A percentile compares a stretch with the other conserved stretches of the same genome.
These are phyloP conservation scores for Elanus axillaris DNA, from an alignment of 2,113 vertebrate genomes.

Conservation along the genomic window DNA sequence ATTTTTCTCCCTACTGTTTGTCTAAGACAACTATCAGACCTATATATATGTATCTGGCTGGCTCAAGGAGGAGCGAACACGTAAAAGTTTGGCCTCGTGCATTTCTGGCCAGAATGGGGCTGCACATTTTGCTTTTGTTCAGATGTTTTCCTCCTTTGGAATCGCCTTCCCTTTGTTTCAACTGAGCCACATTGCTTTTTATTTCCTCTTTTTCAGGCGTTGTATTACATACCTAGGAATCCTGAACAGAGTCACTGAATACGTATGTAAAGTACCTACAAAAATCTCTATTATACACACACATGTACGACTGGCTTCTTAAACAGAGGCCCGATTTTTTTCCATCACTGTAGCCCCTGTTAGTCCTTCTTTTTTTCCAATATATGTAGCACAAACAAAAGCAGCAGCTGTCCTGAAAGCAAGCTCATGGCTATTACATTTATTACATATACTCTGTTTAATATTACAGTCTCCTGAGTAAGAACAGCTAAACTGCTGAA, in stretches of 20 bases:
- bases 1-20: neutral
- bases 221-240: neutral
- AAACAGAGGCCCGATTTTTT: neutral
- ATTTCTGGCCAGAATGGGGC: neutral
- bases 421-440: neutral
- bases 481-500: neutral
- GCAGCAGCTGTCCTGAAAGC: neutral
- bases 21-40: neutral
- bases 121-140: neutral
- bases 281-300: neutral
- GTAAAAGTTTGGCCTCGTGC: neutral
- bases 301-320: accelerated
- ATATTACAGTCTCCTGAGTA: neutral
- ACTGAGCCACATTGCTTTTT: neutral
- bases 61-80: accelerated
- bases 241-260: neutral
- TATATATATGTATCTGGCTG: neutral
- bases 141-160: neutral
- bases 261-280: neutral
- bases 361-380: neutral
- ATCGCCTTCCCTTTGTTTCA: neutral
- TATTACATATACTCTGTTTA: neutral
- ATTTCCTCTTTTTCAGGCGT: neutral
- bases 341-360: neutral
- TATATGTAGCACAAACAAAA: neutral